Percentiles rank a stretch among this genome's conserved stretches.
Conservation (phyloP, 2,113 vertebrate genomes). For the Protomyctophum bolini region DNA sequence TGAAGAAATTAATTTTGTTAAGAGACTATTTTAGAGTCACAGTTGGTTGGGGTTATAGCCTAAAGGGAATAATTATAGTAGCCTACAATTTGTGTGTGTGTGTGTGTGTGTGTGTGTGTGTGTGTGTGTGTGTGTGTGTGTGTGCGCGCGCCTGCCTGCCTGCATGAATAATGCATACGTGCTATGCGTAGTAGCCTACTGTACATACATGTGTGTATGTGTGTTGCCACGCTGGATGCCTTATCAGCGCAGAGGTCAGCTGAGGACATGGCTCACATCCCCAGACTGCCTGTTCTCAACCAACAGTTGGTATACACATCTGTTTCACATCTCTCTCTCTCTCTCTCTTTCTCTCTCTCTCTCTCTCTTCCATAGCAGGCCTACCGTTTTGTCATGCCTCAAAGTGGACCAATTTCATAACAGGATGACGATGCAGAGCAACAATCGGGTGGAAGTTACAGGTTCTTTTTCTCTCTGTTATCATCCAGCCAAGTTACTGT, state of each 20-base stretch:
- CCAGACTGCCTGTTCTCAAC: slow-evolving; percentile 49
- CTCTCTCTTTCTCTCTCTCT: slow-evolving; percentile 16
- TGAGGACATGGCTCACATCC: slow-evolving; percentile 62
- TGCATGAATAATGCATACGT: too few relatives aligned
- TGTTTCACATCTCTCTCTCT: slow-evolving; percentile 63
- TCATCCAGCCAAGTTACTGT: too few relatives aligned
- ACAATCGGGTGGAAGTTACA: too few relatives aligned
- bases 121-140: too few relatives aligned
- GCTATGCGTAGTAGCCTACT: background rate
- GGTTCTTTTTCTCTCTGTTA: too few relatives aligned
- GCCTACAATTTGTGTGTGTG: too few relatives aligned
- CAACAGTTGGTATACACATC: slow-evolving; percentile 63
- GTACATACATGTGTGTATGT: slow-evolving; percentile 12
- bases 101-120: too few relatives aligned
- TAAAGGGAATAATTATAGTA: too few relatives aligned
- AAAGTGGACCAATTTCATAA: background rate
- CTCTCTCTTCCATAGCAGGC: slow-evolving; percentile 10
- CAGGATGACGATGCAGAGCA: background rate
- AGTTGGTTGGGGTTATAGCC: too few relatives aligned
- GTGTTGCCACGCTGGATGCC: slow-evolving; percentile 29
- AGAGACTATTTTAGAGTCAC: too few relatives aligned
- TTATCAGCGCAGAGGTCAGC: slow-evolving; percentile 58
- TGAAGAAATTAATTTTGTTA: too few relatives aligned
- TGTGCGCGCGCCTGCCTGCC: too few relatives aligned
- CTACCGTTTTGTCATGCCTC: slow-evolving; percentile 14